phyloP scores from a whole-genome alignment of 1,140 invertebrate genomes.

The Pristionchus pacificus region DNA sequence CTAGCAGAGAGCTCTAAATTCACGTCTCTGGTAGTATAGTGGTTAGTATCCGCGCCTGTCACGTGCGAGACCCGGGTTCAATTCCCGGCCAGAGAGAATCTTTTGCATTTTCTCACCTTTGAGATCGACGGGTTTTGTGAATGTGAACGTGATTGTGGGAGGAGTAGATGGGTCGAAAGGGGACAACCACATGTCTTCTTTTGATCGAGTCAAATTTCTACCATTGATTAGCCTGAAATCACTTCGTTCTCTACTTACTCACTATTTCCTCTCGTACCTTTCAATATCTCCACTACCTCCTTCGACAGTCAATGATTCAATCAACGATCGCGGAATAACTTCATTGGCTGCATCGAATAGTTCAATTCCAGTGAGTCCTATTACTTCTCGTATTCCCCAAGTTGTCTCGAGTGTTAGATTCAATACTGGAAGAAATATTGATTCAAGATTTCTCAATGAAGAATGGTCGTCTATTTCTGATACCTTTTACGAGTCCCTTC shows the following conservation, averaged over 20 bases:
- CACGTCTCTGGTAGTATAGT: slow-evolving; percentile 60
- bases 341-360: slow-evolving; percentile 60
- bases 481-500: neutral
- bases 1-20: neutral
- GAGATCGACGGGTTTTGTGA: slow-evolving; percentile 65
- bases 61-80: slow-evolving; percentile 63
- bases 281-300: neutral
- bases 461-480: neutral
- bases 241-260: neutral
- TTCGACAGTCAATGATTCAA: neutral
- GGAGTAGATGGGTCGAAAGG: slow-evolving; percentile 60
- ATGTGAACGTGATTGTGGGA: slow-evolving; percentile 60
- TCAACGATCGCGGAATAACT: slow-evolving; percentile 45
- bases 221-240: slow-evolving; percentile 60
- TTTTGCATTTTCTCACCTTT: slow-evolving; percentile 58
- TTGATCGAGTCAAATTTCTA: slow-evolving; percentile 58
- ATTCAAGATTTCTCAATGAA: neutral
- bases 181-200: slow-evolving; percentile 63
- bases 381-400: slow-evolving; percentile 61
- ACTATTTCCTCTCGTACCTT: slow-evolving; percentile 23
- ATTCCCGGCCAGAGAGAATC: slow-evolving; percentile 58
- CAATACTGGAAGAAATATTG: slow-evolving; percentile 54
- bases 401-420: slow-evolving; percentile 60
- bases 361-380: slow-evolving; percentile 62
- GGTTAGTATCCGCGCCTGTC: slow-evolving; percentile 64